phyloP scores from a whole-genome alignment of 2,797 vertebrate species.

The Enteromius trimaculatus region DNA sequence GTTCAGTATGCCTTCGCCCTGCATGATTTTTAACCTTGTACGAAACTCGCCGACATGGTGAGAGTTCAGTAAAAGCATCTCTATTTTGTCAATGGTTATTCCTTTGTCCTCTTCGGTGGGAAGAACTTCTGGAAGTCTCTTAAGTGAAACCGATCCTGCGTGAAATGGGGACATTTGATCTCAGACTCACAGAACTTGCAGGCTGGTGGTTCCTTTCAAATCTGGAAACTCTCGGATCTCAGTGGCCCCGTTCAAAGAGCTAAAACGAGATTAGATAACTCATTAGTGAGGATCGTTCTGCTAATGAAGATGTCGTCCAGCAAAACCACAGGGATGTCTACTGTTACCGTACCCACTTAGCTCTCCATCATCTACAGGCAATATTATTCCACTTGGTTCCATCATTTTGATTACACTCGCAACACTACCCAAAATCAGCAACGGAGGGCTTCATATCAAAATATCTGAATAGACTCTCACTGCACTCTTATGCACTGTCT shows the following conservation, averaged over 20 bases:
- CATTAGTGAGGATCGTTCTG: slow-evolving; percentile 56
- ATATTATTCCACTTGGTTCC: not conserved
- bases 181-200: slow-evolving; percentile 91
- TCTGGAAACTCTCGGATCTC: slow-evolving; percentile 91
- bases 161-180: slow-evolving; percentile 39
- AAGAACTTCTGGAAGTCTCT: slow-evolving; percentile 46
- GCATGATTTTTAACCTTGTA: not conserved
- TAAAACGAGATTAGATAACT: slow-evolving; percentile 67
- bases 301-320: slow-evolving; percentile 44
- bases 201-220: slow-evolving; percentile 92
- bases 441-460: not conserved
- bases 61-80: slow-evolving; percentile 48
- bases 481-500: slow-evolving; percentile 14
- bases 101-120: slow-evolving; percentile 37
- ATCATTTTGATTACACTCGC: slow-evolving; percentile 4
- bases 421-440: slow-evolving; percentile 24
- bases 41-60: slow-evolving; percentile 3
- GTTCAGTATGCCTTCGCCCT: not conserved
- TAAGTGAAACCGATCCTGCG: slow-evolving; percentile 48
- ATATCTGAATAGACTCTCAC: slow-evolving; percentile 3
- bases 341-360: slow-evolving; percentile 31
- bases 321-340: slow-evolving; percentile 40
- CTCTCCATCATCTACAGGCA: slow-evolving; percentile 5
- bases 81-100: slow-evolving; percentile 50
- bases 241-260: slow-evolving; percentile 90